Base-by-base conservation (phyloP, 2,113 vertebrate genomes). In the Grantiella picta region DNA sequence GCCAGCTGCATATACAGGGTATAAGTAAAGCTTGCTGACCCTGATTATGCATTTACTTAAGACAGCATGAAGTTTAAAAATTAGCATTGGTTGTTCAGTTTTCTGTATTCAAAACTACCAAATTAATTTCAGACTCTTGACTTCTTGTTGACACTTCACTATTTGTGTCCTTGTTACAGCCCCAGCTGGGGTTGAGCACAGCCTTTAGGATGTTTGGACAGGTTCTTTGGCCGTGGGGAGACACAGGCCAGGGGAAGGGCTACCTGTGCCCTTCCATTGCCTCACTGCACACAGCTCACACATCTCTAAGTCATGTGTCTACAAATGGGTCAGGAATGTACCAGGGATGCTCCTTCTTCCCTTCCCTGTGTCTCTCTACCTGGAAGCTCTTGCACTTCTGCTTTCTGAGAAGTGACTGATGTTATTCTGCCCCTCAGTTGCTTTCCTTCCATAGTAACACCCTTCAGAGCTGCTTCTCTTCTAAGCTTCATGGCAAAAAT, bases 211-310 rank as follows among this genome's bases (percentile, higher is more conserved):
- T 57, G 1, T 40, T n/a, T 38, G 61, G 38, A 15, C 40, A 57
- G 16, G 20, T 14, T 60, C 33, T n/a, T 68, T 19, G 28, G 40
- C 35, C 63, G 28, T 5, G 17, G 38, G 21, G 22, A 53, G 16
- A 6, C 66, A 53, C 2, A 3, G 63, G 10, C 35, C 54, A 47
- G 54, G 35, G 45, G 10, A 57, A 82, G 44, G 35, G 45, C 35
- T 47, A 29, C 53, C 77, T 77, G 49, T 47, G 40, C 44, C 71
- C 27, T 75, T 36, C 44, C 10, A 2, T 16, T 47, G 71, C 17
- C 31, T 44, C 6, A 3, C 42, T 2, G 0, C 28, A 36, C 5
- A 4, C 33, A 42, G 29, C n/a, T 78, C 60, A 8, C 9, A 5
- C 2, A 2, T 28, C 22, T 69, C 38, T 8, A 27, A 29, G 49